These are phyloP conservation scores for Chesias legatella DNA, from an alignment of 2,888 invertebrate genomes.

Conservation along the genomic window DNA sequence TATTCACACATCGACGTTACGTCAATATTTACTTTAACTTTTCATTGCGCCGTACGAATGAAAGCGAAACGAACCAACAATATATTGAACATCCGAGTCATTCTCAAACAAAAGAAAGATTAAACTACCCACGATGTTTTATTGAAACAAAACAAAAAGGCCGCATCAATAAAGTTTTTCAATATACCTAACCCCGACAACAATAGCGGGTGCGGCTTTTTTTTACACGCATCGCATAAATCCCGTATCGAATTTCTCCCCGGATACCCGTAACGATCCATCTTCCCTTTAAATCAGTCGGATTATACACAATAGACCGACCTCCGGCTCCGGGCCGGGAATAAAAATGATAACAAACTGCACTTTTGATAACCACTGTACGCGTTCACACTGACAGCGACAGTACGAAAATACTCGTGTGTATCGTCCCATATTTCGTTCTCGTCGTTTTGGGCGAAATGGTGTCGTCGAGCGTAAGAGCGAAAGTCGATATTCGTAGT, in stretches of 20 bases:
- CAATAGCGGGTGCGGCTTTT: slow-evolving; percentile 54
- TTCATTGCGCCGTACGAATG: slow-evolving; percentile 42
- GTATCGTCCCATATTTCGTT: slow-evolving; percentile 73
- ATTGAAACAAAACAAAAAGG: slow-evolving; percentile 61
- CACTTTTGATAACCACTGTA: slow-evolving; percentile 62
- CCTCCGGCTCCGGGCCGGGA: slow-evolving; percentile 33
- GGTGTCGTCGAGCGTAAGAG: slow-evolving; percentile 54
- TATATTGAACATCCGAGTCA: slow-evolving; percentile 41
- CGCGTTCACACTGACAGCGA: slow-evolving; percentile 57
- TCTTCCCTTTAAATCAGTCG: slow-evolving; percentile 37
- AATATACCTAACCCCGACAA: slow-evolving; percentile 55
- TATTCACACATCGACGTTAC: slow-evolving; percentile 50
- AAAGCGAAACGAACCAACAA: slow-evolving; percentile 49
- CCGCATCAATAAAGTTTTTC: slow-evolving; percentile 63
- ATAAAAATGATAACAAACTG: slow-evolving; percentile 44
- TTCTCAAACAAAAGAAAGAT: slow-evolving; percentile 48
- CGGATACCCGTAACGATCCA: slow-evolving; percentile 46
- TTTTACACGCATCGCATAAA: slow-evolving; percentile 48
- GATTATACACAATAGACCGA: slow-evolving; percentile 40
- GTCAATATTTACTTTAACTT: slow-evolving; percentile 60
- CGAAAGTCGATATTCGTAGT: slow-evolving; percentile 71
- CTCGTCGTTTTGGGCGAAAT: slow-evolving; percentile 61
- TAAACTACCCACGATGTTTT: slow-evolving; percentile 55
- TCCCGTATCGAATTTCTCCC: slow-evolving; percentile 55
- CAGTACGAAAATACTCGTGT: slow-evolving; percentile 72